These are phyloP conservation scores for Drosophila gaucha DNA, from an alignment of 2,888 invertebrate species.

Conservation along the genomic window DNA sequence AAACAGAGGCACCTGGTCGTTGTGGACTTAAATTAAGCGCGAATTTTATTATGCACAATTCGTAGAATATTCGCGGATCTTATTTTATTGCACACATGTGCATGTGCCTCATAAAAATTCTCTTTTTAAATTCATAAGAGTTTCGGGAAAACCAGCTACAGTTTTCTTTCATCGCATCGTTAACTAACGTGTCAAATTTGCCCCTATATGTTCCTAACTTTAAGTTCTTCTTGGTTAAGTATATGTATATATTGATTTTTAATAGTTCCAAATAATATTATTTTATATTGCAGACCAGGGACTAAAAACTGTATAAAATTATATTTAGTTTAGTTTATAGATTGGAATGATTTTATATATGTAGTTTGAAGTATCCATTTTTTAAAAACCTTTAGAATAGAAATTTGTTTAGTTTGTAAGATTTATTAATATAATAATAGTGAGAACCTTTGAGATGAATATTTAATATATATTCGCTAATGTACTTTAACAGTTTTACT, in stretches of 20 bases:
- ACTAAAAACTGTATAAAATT: too few species aligned
- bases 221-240: background rate
- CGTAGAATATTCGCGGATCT: slow-evolving; percentile 67
- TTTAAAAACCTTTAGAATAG: background rate
- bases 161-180: slow-evolving; percentile 58
- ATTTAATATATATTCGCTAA: slow-evolving; percentile 23
- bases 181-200: background rate
- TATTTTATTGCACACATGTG: slow-evolving; percentile 59
- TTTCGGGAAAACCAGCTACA: slow-evolving; percentile 72
- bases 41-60: slow-evolving; percentile 55
- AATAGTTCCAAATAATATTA: too few species aligned
- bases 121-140: slow-evolving; percentile 76
- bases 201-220: background rate
- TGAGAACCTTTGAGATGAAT: slow-evolving; percentile 17
- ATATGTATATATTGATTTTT: background rate
- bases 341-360: too few species aligned
- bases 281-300: too few species aligned
- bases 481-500: slow-evolving; percentile 7
- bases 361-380: too few species aligned
- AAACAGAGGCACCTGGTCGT: slow-evolving; percentile 52
- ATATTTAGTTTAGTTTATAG: too few species aligned
- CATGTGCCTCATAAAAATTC: slow-evolving; percentile 45
- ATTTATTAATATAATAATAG: slow-evolving; percentile 22
- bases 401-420: background rate
- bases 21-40: slow-evolving; percentile 45